Conservation (phyloP, 2,797 vertebrate genomes). For the Smutsia temminckii region DNA sequence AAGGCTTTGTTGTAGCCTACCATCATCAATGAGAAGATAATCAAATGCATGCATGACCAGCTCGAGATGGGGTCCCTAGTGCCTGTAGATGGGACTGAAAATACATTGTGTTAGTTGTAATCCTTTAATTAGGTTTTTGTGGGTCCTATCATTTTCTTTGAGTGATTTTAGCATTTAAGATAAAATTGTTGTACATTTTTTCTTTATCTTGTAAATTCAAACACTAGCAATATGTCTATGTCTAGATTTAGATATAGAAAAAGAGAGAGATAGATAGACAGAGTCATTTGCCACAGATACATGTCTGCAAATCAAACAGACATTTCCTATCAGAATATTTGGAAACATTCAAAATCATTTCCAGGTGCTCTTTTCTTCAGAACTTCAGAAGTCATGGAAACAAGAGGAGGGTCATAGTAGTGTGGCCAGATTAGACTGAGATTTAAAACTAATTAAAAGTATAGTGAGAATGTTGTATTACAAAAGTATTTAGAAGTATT, state of each 20-base stretch:
- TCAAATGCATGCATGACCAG: accelerated
- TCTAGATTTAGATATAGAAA: background rate
- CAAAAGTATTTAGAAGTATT: too few species aligned
- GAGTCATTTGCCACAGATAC: background rate
- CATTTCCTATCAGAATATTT: background rate
- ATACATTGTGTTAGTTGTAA: background rate
- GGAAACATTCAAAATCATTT: background rate
- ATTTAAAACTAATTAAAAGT: background rate
- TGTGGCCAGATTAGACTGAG: background rate
- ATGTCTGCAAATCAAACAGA: background rate
- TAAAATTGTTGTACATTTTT: background rate
- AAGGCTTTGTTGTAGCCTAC: background rate
- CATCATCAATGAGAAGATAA: background rate
- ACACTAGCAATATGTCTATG: background rate
- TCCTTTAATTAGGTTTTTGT: background rate
- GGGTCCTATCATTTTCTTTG: background rate
- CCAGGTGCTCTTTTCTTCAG: background rate
- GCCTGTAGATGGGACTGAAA: background rate
- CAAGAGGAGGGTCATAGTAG: background rate
- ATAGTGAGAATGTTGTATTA: too few species aligned
- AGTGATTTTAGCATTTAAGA: background rate
- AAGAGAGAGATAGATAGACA: background rate
- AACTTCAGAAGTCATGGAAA: conserved; percentile 7
- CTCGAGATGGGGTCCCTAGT: accelerated
- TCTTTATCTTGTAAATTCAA: background rate